Percentiles rank a stretch among this genome's conserved stretches.
Evolutionary conservation across 2,888 invertebrate genomes (phyloP).

Genomic region (Aporophyla lueneburgensis): DNA sequence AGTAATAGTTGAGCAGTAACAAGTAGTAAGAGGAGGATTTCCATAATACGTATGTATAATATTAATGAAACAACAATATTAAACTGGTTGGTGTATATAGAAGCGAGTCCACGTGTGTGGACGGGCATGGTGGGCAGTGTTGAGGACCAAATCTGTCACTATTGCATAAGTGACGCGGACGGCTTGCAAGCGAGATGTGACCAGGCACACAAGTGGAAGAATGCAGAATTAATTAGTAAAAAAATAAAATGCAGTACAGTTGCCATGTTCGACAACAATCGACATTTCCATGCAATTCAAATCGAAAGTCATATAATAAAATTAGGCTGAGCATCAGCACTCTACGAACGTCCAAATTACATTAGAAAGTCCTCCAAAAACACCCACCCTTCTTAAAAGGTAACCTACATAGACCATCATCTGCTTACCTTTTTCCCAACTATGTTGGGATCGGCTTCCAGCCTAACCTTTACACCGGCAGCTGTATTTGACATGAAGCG

Average conservation of each 20-base stretch:
- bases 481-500: too few relatives aligned
- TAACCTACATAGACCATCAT: too few relatives aligned
- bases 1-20: not conserved
- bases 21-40: not conserved
- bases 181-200: conserved; percentile 11
- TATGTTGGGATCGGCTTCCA: too few relatives aligned
- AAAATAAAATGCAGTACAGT: not conserved
- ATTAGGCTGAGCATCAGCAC: too few relatives aligned
- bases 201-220: conserved; percentile 41
- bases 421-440: too few relatives aligned
- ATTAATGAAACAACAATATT: not conserved
- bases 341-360: too few relatives aligned
- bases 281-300: too few relatives aligned
- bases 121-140: conserved; percentile 42
- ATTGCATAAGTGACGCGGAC: conserved; percentile 54
- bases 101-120: conserved; percentile 58
- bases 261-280: not conserved
- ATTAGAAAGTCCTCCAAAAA: too few relatives aligned
- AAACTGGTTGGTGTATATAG: not conserved
- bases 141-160: conserved; percentile 62
- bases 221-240: not conserved
- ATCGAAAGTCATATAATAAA: too few relatives aligned
- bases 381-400: too few relatives aligned
- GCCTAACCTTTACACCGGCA: too few relatives aligned
- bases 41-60: not conserved